Evolutionary conservation across 1,140 invertebrate genomes (phyloP).

Genomic region (Belonocnema kinseyi): DNA sequence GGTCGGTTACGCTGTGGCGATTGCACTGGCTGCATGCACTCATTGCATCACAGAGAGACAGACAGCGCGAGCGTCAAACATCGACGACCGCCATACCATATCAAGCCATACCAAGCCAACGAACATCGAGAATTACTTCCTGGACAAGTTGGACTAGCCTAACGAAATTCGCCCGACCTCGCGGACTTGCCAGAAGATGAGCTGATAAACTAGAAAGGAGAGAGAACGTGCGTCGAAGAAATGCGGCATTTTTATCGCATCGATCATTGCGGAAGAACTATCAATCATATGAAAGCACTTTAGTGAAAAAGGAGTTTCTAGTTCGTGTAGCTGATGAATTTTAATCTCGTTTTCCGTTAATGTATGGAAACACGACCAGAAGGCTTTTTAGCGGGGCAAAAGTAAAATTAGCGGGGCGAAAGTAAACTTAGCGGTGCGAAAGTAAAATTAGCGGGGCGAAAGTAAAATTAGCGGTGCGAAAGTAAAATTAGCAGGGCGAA

Average conservation of each 20-base stretch:
- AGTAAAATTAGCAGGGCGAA: too few relatives aligned
- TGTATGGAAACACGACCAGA: too few relatives aligned
- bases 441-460: too few relatives aligned
- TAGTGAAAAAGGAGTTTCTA: too few relatives aligned
- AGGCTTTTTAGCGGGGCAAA: too few relatives aligned
- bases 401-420: too few relatives aligned
- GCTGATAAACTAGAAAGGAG: constrained; percentile 2
- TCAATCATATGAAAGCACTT: background rate
- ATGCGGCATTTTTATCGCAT: background rate
- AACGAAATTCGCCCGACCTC: background rate
- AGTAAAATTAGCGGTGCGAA: too few relatives aligned
- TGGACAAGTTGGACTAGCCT: background rate
- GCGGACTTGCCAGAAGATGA: constrained; percentile 5
- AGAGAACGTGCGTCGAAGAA: background rate
- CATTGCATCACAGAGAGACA: background rate
- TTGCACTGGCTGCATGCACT: constrained; percentile 18
- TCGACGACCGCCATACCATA: constrained; percentile 21
- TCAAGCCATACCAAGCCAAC: constrained; percentile 20
- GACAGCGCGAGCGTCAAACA: background rate
- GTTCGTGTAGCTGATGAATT: too few relatives aligned
- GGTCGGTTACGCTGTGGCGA: constrained; percentile 21
- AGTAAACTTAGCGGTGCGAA: too few relatives aligned
- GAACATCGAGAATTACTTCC: constrained; percentile 8
- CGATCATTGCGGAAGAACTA: background rate
- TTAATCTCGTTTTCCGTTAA: too few relatives aligned